These are phyloP conservation scores for Brachionus manjavacas DNA, from an alignment of 1,140 invertebrate species.

Conservation along the genomic window DNA sequence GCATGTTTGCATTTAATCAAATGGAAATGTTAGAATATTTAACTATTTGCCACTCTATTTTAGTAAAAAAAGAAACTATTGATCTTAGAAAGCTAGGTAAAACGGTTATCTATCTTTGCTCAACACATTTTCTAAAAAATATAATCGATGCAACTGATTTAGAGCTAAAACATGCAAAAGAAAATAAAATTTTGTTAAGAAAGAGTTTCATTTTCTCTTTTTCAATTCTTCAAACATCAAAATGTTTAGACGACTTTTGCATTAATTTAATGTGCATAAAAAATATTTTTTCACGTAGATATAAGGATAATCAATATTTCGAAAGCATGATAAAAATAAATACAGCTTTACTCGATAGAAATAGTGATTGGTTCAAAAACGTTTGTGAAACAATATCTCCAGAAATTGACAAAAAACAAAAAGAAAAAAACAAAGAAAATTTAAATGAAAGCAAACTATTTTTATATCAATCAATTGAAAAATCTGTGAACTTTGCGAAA, in stretches of 20 bases:
- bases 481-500: neutral
- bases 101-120: no score
- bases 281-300: neutral
- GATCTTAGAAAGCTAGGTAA: no score
- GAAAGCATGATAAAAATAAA: neutral
- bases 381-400: neutral
- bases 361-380: neutral
- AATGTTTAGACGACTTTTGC: neutral
- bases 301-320: neutral
- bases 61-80: no score
- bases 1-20: no score
- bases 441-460: neutral
- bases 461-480: neutral
- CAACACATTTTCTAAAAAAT: no score
- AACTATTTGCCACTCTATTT: no score
- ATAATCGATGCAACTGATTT: no score
- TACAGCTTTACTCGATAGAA: neutral
- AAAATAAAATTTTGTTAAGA: no score
- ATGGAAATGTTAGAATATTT: no score
- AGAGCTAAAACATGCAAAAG: no score
- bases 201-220: no score
- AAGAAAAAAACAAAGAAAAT: neutral
- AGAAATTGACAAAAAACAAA: neutral
- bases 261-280: neutral
- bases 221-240: neutral